Base-by-base conservation (phyloP, 2,113 vertebrate species). In the Oreochromis tanganicae region DNA sequence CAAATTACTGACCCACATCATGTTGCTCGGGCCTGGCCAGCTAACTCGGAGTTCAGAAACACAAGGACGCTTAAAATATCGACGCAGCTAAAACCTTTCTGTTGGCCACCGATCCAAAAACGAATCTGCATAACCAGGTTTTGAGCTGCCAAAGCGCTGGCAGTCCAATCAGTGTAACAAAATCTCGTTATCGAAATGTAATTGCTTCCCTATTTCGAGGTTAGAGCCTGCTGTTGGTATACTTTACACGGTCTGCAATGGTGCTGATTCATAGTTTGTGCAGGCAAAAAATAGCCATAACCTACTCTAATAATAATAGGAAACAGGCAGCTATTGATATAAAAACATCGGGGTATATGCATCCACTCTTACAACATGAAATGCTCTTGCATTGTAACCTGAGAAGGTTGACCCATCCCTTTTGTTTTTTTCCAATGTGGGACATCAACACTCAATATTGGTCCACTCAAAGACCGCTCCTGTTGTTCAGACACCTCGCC, bases 401-500 rank as follows among this genome's bases (percentile, higher is more conserved):
- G 95, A 96, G 94, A 83, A 81, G 83, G 29, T 34, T 91, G 92
- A 96, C 93, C 95, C 93, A 95, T 95, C 94, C 93, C 93, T 95
- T 94, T 93, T 90, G 85, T 87, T 80, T 55, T 82, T 92, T 63
- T 9, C 71, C 83, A 91, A 90, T 91, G 71, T 92, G 89, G 89
- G 84, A 93, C 91, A 93, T 92, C 78, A 93, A 90, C 91, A 94
- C 75, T 79, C 81, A 61, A 82, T 59, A 85, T 27, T 48, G 88
- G 85, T 83, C 46, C 83, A 55, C 68, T 91, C 75, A 68, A 34
- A 27, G 55, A 84, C 54, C 82, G 55, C 91, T 90, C 80, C 79
- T 89, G 83, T 86, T 89, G 71, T 89, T 82, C 41, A 80, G 73
- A 27, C 79, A 85, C 83, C 83, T 84, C 88, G 29, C 75, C 32